A percentile compares a stretch with the other conserved stretches of the same genome.
These are phyloP conservation scores for Hucho hucho DNA, from an alignment of 2,113 vertebrate species.

Conservation along the genomic window DNA sequence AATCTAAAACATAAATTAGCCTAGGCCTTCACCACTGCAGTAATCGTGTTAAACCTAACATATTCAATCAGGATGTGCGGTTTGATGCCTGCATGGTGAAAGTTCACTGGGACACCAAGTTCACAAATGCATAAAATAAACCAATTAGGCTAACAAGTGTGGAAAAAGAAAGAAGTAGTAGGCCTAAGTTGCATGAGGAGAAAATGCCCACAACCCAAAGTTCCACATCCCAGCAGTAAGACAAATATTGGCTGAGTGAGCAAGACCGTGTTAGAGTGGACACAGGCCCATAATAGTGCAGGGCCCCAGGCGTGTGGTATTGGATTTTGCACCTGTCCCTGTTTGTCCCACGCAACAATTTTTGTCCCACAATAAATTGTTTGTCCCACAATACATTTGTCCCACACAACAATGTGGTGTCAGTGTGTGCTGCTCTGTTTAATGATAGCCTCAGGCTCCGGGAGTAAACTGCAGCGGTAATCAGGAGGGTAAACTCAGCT, in stretches of 20 bases:
- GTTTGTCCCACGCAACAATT: slow-evolving; percentile 95
- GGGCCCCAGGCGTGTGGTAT: not conserved
- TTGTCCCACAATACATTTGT: slow-evolving; percentile 96
- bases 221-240: no score
- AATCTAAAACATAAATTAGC: slow-evolving; percentile 36
- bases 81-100: not conserved
- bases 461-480: slow-evolving; percentile 94
- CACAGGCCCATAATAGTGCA: no score
- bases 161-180: not conserved
- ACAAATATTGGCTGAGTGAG: not conserved
- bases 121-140: not conserved
- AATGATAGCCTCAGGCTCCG: slow-evolving; percentile 96
- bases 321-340: slow-evolving; percentile 54
- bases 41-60: no score
- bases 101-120: not conserved
- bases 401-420: slow-evolving; percentile 93
- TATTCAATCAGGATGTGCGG: no score
- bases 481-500: slow-evolving; percentile 99
- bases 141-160: not conserved
- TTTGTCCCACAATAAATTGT: slow-evolving; percentile 96
- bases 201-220: no score
- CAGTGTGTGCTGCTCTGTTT: slow-evolving; percentile 79
- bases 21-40: not conserved
- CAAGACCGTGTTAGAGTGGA: not conserved
- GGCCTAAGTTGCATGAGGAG: no score